phyloP scores from a whole-genome alignment of 2,113 vertebrate species.

The Pollimyrus isidori region DNA sequence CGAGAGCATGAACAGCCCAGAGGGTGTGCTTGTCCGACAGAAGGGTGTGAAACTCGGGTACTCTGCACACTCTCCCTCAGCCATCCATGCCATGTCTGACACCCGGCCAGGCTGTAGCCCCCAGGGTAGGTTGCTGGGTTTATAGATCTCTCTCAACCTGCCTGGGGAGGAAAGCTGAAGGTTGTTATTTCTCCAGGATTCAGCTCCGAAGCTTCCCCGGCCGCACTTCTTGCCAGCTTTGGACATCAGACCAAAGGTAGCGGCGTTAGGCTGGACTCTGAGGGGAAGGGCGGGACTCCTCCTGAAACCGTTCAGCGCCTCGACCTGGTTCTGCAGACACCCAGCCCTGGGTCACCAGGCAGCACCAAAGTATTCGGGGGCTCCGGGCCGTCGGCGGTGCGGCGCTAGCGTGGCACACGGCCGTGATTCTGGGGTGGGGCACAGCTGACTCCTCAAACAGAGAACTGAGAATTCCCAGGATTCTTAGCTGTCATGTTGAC shows the following conservation, averaged over 20 bases:
- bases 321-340: slow-evolving; percentile 65
- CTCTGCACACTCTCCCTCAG: slow-evolving; percentile 42
- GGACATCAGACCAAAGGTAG: slow-evolving; percentile 47
- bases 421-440: not conserved
- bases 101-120: slow-evolving; percentile 55
- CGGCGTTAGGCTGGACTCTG: not conserved
- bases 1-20: slow-evolving; percentile 60
- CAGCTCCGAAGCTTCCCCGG: slow-evolving; percentile 48
- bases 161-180: not conserved
- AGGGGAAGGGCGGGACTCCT: no score
- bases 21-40: slow-evolving; percentile 43
- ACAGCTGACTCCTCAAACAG: not conserved
- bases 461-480: not conserved
- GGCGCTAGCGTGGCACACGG: not conserved
- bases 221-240: slow-evolving; percentile 42
- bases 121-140: slow-evolving; percentile 56
- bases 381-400: not conserved
- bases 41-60: slow-evolving; percentile 51
- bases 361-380: slow-evolving; percentile 61
- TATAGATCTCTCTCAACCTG: not conserved
- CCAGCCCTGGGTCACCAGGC: slow-evolving; percentile 69
- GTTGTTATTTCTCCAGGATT: not conserved
- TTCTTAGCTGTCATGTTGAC: not conserved
- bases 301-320: slow-evolving; percentile 32
- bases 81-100: slow-evolving; percentile 24